phyloP scores from a whole-genome alignment of 2,888 invertebrate species.

The Calephelis perditalis region DNA sequence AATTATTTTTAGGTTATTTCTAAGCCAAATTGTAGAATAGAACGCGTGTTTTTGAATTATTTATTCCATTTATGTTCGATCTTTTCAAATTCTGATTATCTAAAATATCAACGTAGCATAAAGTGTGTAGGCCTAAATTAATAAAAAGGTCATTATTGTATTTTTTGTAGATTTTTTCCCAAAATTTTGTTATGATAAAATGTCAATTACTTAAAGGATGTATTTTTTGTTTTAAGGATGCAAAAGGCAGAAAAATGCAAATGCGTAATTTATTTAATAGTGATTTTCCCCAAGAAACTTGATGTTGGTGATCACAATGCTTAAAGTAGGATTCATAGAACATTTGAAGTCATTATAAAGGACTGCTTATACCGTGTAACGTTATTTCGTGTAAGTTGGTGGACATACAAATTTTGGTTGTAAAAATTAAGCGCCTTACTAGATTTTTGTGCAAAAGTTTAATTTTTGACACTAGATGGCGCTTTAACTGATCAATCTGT shows the following conservation, averaged over 20 bases:
- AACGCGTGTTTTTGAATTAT: constrained; percentile 7
- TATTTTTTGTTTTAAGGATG: constrained; percentile 6
- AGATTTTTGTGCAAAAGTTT: too few species aligned
- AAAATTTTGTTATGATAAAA: constrained; percentile 2
- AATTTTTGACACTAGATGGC: too few species aligned
- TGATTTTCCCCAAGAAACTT: too few species aligned
- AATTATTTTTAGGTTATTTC: constrained; percentile 5
- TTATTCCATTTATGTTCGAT: constrained; percentile 5
- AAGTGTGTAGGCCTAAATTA: constrained; percentile 45
- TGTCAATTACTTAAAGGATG: constrained; percentile 6
- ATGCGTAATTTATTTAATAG: not conserved
- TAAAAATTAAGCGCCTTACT: too few species aligned
- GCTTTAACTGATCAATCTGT: too few species aligned
- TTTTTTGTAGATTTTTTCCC: constrained; percentile 9
- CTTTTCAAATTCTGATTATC: constrained; percentile 12
- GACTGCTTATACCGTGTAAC: too few species aligned
- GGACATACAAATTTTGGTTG: too few species aligned
- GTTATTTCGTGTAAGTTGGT: too few species aligned
- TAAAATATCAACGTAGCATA: constrained; percentile 14
- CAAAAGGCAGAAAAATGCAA: not conserved
- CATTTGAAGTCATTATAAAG: too few species aligned
- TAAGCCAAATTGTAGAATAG: constrained; percentile 14
- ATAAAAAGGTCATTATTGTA: constrained; percentile 18
- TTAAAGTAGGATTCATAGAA: too few species aligned
- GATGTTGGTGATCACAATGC: too few species aligned